Conservation (phyloP, 2,113 vertebrate species). For the Galeopterus variegatus region DNA sequence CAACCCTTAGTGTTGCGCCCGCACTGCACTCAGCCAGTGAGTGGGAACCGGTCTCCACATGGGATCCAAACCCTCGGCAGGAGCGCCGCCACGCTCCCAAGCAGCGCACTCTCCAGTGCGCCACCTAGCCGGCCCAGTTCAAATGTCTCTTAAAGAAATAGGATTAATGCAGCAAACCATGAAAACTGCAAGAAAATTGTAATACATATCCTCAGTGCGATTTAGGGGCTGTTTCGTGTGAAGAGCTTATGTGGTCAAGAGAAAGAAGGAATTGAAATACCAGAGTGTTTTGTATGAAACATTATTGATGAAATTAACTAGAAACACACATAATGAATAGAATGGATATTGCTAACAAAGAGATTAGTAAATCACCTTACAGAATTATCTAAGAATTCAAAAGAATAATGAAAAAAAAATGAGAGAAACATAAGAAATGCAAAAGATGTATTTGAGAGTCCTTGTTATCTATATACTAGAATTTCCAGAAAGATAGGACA, state of each 20-base stretch:
- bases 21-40: too few relatives aligned
- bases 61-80: too few relatives aligned
- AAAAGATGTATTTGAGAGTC: not conserved
- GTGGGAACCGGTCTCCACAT: too few relatives aligned
- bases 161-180: not conserved
- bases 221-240: not conserved
- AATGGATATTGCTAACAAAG: not conserved
- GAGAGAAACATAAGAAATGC: not conserved
- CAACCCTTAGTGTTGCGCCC: too few relatives aligned
- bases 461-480: not conserved
- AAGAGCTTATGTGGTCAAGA: not conserved
- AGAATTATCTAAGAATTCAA: constrained; percentile 22
- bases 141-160: not conserved
- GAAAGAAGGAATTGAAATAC: not conserved
- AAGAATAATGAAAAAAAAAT: not conserved
- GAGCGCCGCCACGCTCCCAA: too few relatives aligned
- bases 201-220: constrained; percentile 37
- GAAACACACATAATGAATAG: not conserved
- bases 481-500: not conserved
- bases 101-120: too few relatives aligned
- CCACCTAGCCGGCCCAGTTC: too few relatives aligned
- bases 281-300: not conserved
- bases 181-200: constrained; percentile 10
- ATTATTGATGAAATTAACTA: constrained; percentile 37
- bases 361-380: constrained; percentile 49